Evolutionary conservation across 2,113 vertebrate genomes (phyloP).

Genomic region (Bothrops jararaca): DNA sequence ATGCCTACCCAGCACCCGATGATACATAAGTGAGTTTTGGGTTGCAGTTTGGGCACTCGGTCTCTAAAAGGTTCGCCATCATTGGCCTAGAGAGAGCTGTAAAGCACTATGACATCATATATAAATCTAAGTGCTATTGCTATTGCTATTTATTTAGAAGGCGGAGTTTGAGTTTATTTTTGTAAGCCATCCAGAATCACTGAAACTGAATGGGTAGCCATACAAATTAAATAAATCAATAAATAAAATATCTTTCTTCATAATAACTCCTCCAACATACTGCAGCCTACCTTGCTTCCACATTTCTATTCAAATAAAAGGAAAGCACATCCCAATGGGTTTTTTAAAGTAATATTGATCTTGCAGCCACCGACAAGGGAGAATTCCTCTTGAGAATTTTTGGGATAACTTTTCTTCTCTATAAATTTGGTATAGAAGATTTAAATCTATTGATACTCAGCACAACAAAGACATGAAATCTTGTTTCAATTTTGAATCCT

Average conservation of each 20-base stretch:
- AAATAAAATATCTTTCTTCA: not conserved
- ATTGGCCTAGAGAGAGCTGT: too few relatives aligned
- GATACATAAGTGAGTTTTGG: too few relatives aligned
- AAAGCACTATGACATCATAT: too few relatives aligned
- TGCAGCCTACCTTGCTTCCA: not conserved
- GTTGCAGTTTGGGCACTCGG: too few relatives aligned
- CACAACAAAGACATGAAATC: not conserved
- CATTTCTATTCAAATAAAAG: not conserved
- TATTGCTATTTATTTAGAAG: not conserved
- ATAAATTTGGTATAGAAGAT: not conserved
- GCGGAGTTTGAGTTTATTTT: not conserved
- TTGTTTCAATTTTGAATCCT: not conserved
- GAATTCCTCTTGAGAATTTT: not conserved
- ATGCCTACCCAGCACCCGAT: too few relatives aligned
- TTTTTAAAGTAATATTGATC: not conserved
- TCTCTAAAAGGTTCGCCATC: too few relatives aligned
- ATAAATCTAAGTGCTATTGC: too few relatives aligned
- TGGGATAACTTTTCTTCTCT: not conserved
- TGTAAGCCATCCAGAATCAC: too few relatives aligned
- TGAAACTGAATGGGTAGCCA: too few relatives aligned
- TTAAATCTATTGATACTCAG: not conserved
- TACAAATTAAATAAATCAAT: too few relatives aligned
- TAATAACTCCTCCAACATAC: not conserved
- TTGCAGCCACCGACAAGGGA: not conserved
- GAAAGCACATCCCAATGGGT: not conserved